These are phyloP conservation scores for Eurois occulta DNA, from an alignment of 2,888 invertebrate species.

Conservation along the genomic window DNA sequence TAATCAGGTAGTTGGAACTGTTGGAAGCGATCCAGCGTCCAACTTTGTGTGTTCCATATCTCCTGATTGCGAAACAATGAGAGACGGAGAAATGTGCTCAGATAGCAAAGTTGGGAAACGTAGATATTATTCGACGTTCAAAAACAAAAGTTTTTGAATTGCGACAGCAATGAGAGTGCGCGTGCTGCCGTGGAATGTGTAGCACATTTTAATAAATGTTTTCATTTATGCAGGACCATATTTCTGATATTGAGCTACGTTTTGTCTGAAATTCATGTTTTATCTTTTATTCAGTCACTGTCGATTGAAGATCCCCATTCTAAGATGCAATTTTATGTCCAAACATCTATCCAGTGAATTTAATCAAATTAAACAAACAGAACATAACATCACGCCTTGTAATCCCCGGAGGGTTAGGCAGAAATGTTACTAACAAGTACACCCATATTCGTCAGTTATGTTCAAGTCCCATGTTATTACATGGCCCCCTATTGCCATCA, in stretches of 20 bases:
- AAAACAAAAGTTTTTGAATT: constrained; percentile 40
- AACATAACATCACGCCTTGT: too few relatives aligned
- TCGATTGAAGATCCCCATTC: not conserved
- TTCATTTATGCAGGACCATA: constrained; percentile 26
- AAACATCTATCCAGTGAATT: not conserved
- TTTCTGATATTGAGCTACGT: not conserved
- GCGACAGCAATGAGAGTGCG: constrained; percentile 17
- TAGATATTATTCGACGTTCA: constrained; percentile 25
- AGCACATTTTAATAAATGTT: constrained; percentile 25
- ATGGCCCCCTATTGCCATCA: too few relatives aligned
- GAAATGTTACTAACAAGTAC: too few relatives aligned
- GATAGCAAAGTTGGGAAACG: constrained; percentile 33
- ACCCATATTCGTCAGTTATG: too few relatives aligned
- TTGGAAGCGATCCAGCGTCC: constrained; percentile 31
- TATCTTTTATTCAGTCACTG: not conserved
- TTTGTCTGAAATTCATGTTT: not conserved
- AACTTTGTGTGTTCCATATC: constrained; percentile 25
- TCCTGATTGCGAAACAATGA: constrained; percentile 43
- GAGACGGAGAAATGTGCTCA: constrained; percentile 29
- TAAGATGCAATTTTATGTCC: not conserved
- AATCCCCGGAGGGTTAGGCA: too few relatives aligned
- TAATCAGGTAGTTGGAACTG: constrained; percentile 41
- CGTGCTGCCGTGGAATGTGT: constrained; percentile 25
- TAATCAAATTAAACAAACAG: not conserved
- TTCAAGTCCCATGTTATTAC: too few relatives aligned